Percentiles rank a stretch among this genome's conserved stretches.
Conservation (phyloP, 1,140 invertebrate species). For the Drosophila simulans region DNA sequence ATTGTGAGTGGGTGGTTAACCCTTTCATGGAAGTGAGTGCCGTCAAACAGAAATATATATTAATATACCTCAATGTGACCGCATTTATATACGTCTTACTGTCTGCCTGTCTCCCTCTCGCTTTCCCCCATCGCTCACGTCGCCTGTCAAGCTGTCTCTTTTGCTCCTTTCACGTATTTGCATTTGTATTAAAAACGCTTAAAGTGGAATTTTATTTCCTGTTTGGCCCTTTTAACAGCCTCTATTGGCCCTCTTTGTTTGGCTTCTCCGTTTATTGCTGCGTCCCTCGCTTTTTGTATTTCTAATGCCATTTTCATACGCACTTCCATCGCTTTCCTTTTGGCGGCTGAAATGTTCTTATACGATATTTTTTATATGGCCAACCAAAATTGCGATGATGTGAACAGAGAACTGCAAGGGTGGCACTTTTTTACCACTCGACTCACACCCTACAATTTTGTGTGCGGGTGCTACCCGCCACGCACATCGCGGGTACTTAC, state of each 20-base stretch:
- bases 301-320: constrained; percentile 80
- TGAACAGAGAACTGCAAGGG: too few species aligned
- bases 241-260: constrained; percentile 7
- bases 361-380: constrained; percentile 66
- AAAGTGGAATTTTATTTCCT: constrained; percentile 82
- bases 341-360: constrained; percentile 62
- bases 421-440: too few species aligned
- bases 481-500: too few species aligned
- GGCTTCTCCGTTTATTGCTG: constrained; percentile 49
- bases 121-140: constrained; percentile 63
- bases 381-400: constrained; percentile 33
- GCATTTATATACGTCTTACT: constrained; percentile 51
- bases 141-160: constrained; percentile 54
- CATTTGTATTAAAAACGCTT: constrained; percentile 81
- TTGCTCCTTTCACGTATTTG: constrained; percentile 53
- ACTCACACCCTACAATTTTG: too few species aligned
- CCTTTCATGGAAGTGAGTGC: constrained; percentile 6
- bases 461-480: too few species aligned
- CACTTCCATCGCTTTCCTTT: constrained; percentile 44
- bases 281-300: constrained; percentile 57
- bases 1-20: constrained; percentile 2
- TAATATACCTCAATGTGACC: constrained; percentile 76
- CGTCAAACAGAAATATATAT: constrained; percentile 58
- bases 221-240: constrained; percentile 59
- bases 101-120: neutral